Evolutionary conservation across 2,888 invertebrate genomes (phyloP).

Genomic region (Drosophila anomelani): DNA sequence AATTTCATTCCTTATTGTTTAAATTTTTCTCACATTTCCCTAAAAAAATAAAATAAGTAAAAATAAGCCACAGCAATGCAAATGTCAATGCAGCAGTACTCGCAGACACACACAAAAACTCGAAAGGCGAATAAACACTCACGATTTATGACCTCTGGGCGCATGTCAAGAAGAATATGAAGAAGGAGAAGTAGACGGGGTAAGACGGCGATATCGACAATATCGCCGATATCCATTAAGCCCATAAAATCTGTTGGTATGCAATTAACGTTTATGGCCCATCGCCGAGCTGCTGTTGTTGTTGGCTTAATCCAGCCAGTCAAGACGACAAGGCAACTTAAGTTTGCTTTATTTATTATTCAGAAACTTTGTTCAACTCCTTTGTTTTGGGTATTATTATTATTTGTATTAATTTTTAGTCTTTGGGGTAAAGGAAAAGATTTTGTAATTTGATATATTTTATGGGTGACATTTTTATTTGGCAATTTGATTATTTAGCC

Average conservation of each 20-base stretch:
- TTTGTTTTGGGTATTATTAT: neutral
- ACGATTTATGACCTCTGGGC: slow-evolving; percentile 69
- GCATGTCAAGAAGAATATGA: slow-evolving; percentile 45
- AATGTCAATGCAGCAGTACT: slow-evolving; percentile 62
- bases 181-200: slow-evolving; percentile 1
- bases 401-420: neutral
- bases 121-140: slow-evolving; percentile 17
- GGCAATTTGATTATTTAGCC: neutral
- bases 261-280: slow-evolving; percentile 80
- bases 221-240: slow-evolving; percentile 80
- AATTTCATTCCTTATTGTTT: slow-evolving; percentile 15
- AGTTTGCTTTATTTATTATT: slow-evolving; percentile 76
- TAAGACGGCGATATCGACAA: slow-evolving; percentile 66
- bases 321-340: slow-evolving; percentile 73
- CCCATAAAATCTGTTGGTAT: slow-evolving; percentile 79
- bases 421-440: neutral
- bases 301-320: slow-evolving; percentile 68
- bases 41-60: slow-evolving; percentile 21
- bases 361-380: slow-evolving; percentile 27
- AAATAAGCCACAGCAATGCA: slow-evolving; percentile 58
- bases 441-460: neutral
- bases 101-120: slow-evolving; percentile 9
- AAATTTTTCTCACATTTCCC: slow-evolving; percentile 13
- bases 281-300: slow-evolving; percentile 49
- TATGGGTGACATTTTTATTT: neutral